phyloP scores from a whole-genome alignment of 35 echinoderm and acorn worm species.

The Heliocidaris tuberculata region DNA sequence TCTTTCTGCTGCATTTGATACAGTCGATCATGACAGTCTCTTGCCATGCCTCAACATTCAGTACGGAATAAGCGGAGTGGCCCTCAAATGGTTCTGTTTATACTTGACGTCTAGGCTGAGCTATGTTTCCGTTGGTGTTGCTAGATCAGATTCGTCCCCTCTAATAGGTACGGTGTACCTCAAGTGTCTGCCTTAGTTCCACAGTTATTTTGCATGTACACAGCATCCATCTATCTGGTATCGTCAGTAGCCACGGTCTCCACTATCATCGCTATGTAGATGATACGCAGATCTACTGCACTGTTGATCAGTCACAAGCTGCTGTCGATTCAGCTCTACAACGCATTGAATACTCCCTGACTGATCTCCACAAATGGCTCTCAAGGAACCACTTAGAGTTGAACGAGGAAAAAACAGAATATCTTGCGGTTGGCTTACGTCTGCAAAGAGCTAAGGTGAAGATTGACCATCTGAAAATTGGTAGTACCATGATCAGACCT shows the following conservation, averaged over 20 bases:
- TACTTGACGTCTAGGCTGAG: not conserved
- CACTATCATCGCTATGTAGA: not conserved
- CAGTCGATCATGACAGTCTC: slow-evolving; percentile 2
- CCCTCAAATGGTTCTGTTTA: not conserved
- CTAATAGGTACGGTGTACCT: not conserved
- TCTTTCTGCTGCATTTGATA: slow-evolving; percentile 34
- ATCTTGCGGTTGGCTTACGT: no score
- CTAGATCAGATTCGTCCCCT: not conserved
- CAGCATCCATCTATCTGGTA: not conserved
- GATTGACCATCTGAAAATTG: no score
- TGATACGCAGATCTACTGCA: not conserved
- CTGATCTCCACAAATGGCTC: no score
- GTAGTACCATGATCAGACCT: no score
- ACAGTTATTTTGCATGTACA: not conserved
- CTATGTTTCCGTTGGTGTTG: not conserved
- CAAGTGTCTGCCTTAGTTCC: not conserved
- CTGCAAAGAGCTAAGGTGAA: no score
- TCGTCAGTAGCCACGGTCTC: slow-evolving; percentile 11
- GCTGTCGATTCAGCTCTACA: not conserved
- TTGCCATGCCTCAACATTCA: not conserved
- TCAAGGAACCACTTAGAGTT: no score
- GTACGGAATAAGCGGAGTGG: not conserved
- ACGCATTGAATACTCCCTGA: not conserved
- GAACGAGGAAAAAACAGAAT: no score
- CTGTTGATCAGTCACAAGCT: not conserved